phyloP scores from a whole-genome alignment of 2,797 vertebrate species.

The Spondyliosoma cantharus region DNA sequence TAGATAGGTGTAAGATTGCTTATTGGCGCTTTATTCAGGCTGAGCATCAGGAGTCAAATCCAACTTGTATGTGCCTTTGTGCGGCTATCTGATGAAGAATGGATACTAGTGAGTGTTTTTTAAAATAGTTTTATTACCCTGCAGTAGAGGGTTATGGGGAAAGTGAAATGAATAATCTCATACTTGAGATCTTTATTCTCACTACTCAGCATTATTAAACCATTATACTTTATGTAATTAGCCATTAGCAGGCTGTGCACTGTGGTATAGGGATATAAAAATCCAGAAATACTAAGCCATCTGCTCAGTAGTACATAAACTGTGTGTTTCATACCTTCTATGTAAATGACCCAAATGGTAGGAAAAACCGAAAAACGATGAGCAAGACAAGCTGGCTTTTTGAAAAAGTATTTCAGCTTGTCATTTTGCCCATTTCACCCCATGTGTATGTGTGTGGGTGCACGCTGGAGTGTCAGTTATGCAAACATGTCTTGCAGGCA shows the following conservation, averaged over 20 bases:
- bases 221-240: conserved; percentile 57
- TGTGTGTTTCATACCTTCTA: conserved; percentile 39
- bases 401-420: conserved; percentile 23
- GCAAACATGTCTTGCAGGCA: conserved; percentile 50
- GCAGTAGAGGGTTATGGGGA: conserved; percentile 11
- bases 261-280: conserved; percentile 39
- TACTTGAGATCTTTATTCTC: conserved; percentile 35
- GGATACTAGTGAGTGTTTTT: background rate
- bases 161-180: conserved; percentile 26
- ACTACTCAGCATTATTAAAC: conserved; percentile 53
- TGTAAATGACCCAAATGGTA: conserved; percentile 54
- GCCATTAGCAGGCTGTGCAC: conserved; percentile 61
- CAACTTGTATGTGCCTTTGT: conserved; percentile 44
- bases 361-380: conserved; percentile 28
- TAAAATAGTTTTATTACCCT: conserved; percentile 19
- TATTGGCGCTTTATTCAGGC: conserved; percentile 40
- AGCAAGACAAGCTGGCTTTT: conserved; percentile 37
- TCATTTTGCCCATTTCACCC: conserved; percentile 18
- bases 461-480: conserved; percentile 27
- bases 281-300: conserved; percentile 52
- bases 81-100: conserved; percentile 32
- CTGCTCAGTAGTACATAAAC: conserved; percentile 56
- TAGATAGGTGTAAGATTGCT: conserved; percentile 56
- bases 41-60: conserved; percentile 22
- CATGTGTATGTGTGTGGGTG: background rate